Evolutionary conservation across 2,113 vertebrate species (phyloP).

Genomic region (Neolamprologus falcicula): DNA sequence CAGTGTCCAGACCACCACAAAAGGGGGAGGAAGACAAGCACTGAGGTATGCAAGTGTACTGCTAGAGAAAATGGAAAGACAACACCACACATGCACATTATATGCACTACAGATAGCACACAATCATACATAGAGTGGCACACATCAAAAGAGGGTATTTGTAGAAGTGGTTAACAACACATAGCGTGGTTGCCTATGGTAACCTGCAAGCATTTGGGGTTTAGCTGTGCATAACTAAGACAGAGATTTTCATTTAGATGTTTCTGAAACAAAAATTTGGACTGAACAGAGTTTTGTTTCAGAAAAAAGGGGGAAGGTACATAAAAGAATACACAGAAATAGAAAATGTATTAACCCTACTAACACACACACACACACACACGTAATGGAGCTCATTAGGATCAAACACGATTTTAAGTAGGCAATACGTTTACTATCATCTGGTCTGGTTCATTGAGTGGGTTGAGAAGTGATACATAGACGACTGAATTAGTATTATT

Average conservation of each 20-base stretch:
- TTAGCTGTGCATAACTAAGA: not conserved
- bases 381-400: rapidly evolving
- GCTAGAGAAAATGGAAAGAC: not conserved
- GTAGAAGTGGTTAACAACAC: not conserved
- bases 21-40: too few relatives aligned
- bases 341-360: not conserved
- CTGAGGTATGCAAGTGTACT: not conserved
- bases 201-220: not conserved
- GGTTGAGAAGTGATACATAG: not conserved
- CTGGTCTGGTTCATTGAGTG: rapidly evolving
- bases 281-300: not conserved
- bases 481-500: not conserved
- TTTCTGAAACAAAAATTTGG: not conserved
- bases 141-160: not conserved
- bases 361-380: not conserved
- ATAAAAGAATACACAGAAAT: not conserved
- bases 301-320: not conserved
- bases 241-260: not conserved
- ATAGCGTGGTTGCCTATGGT: rapidly evolving
- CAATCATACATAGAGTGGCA: rapidly evolving
- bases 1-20: not conserved
- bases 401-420: rapidly evolving
- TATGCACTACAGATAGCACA: not conserved
- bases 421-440: rapidly evolving
- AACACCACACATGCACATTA: not conserved